These are phyloP conservation scores for Drosophila greeni DNA, from an alignment of 2,888 invertebrate genomes.

Conservation along the genomic window DNA sequence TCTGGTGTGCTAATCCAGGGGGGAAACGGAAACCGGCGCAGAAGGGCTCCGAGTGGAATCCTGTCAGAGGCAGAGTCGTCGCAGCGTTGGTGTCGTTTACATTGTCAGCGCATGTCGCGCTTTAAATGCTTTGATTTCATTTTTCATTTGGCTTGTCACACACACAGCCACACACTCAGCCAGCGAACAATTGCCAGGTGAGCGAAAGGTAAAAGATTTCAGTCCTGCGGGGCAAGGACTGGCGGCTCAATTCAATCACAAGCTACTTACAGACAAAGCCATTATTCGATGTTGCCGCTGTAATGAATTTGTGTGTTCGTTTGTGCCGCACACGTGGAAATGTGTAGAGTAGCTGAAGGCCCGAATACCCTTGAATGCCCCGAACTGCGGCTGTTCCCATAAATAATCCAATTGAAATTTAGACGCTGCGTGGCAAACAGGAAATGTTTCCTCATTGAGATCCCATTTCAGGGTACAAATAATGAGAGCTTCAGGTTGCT, in stretches of 20 bases:
- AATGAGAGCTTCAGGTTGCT: slow-evolving; percentile 20
- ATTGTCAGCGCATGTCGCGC: slow-evolving; percentile 62
- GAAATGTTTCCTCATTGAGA: slow-evolving; percentile 28
- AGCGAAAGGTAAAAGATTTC: slow-evolving; percentile 48
- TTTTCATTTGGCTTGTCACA: slow-evolving; percentile 61
- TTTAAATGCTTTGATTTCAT: slow-evolving; percentile 74
- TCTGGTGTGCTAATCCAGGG: slow-evolving; percentile 61
- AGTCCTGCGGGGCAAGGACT: slow-evolving; percentile 30
- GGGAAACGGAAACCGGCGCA: slow-evolving; percentile 21
- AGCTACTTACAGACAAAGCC: slow-evolving; percentile 72
- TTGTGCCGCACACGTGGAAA: slow-evolving; percentile 39
- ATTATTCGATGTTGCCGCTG: slow-evolving; percentile 55
- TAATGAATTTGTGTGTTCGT: slow-evolving; percentile 52
- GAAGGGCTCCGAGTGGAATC: slow-evolving; percentile 43
- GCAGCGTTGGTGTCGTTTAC: slow-evolving; percentile 47
- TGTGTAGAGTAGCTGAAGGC: slow-evolving; percentile 11
- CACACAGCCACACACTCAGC: slow-evolving; percentile 5
- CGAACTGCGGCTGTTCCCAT: slow-evolving; percentile 25
- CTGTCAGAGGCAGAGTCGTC: slow-evolving; percentile 49
- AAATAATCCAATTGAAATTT: slow-evolving; percentile 44
- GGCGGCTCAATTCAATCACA: slow-evolving; percentile 69
- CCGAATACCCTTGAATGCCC: slow-evolving; percentile 11
- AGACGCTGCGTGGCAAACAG: slow-evolving; percentile 22
- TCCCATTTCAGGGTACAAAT: slow-evolving; percentile 30
- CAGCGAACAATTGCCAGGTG: slow-evolving; percentile 49